These are phyloP conservation scores for Strongylocentrotus purpuratus DNA, from an alignment of 35 echinoderm and acorn worm genomes.

Conservation along the genomic window DNA sequence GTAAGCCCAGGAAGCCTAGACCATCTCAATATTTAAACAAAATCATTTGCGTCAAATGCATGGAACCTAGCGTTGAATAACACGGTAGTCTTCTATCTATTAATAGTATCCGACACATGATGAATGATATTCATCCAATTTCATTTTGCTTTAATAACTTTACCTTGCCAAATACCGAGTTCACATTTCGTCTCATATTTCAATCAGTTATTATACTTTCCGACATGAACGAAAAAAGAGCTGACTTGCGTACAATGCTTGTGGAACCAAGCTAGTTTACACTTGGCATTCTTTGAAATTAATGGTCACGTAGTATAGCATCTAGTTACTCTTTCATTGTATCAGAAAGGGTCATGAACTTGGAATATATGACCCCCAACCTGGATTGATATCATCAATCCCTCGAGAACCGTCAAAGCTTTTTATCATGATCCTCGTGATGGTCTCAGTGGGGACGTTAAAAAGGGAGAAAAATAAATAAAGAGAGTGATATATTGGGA, in stretches of 20 bases:
- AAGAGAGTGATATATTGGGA: neutral
- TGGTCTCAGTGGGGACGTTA: neutral
- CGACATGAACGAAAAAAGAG: neutral
- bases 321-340: neutral
- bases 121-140: neutral
- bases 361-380: neutral
- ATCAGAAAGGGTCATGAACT: neutral
- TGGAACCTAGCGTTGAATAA: too few relatives aligned
- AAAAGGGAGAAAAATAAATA: neutral
- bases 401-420: neutral
- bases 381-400: neutral
- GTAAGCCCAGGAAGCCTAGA: too few relatives aligned
- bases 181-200: neutral
- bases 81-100: too few relatives aligned
- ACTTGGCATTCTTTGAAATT: neutral
- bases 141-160: neutral
- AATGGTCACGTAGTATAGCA: neutral
- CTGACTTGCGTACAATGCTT: neutral
- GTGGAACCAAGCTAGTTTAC: neutral
- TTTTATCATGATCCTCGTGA: neutral
- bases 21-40: too few relatives aligned
- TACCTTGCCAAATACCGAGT: neutral
- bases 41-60: too few relatives aligned
- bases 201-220: neutral
- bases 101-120: too few relatives aligned